Evolutionary conservation across 2,888 invertebrate species (phyloP).

Genomic region (Epistrophella euchroma): DNA sequence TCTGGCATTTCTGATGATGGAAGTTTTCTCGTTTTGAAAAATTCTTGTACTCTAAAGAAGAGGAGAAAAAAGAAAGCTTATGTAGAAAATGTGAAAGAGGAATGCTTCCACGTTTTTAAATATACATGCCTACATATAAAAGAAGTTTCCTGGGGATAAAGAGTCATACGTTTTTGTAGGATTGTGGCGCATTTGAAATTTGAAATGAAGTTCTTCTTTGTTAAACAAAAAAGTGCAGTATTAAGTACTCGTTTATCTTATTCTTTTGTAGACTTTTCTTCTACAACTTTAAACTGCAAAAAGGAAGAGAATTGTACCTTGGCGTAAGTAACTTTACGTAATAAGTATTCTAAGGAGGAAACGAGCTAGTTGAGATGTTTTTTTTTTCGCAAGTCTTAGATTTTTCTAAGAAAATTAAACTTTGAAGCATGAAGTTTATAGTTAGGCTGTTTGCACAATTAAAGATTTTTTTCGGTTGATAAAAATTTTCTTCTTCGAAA

Average conservation of each 20-base stretch:
- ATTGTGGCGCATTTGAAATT: conserved; percentile 9
- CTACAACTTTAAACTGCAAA: not conserved
- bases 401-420: not conserved
- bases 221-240: not conserved
- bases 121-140: not conserved
- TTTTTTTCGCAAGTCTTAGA: not conserved
- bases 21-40: conserved; percentile 18
- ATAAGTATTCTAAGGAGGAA: not conserved
- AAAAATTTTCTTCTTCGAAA: too few species aligned
- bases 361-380: not conserved
- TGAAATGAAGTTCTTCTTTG: not conserved
- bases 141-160: conserved; percentile 3
- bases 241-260: conserved; percentile 25
- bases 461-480: too few species aligned
- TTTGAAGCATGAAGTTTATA: not conserved
- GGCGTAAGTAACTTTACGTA: too few species aligned
- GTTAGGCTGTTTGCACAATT: not conserved
- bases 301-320: not conserved
- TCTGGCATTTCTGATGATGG: not conserved
- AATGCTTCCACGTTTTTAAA: conserved; percentile 16
- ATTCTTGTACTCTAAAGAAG: not conserved
- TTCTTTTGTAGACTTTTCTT: conserved; percentile 2
- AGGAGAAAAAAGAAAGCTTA: conserved; percentile 1
- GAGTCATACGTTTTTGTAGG: not conserved
- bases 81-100: conserved; percentile 11